phyloP scores from a whole-genome alignment of 2,888 invertebrate species.

The Zaprionus lineosus region DNA sequence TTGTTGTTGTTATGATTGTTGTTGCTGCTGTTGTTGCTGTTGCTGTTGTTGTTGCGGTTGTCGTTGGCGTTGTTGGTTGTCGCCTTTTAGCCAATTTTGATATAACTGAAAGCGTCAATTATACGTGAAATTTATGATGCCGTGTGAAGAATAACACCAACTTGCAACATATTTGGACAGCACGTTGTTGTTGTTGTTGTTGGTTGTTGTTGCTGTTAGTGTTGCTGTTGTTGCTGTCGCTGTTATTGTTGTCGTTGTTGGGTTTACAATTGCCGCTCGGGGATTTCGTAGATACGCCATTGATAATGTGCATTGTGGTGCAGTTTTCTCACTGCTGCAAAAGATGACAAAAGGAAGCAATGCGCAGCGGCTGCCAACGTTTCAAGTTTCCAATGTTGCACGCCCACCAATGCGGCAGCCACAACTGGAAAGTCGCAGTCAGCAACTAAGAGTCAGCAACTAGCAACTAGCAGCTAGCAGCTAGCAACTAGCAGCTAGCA shows the following conservation, averaged over 20 bases:
- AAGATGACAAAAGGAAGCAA: constrained; percentile 72
- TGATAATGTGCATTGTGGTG: constrained; percentile 76
- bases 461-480: constrained; percentile 8
- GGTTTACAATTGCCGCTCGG: constrained; percentile 65
- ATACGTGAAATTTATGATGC: constrained; percentile 82
- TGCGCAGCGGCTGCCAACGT: constrained; percentile 45
- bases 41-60: constrained; percentile 14
- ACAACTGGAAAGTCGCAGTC: no score
- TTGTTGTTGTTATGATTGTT: constrained; percentile 16
- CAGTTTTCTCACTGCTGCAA: constrained; percentile 59
- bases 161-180: constrained; percentile 79
- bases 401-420: constrained; percentile 42
- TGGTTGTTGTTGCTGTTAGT: constrained; percentile 1
- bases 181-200: constrained; percentile 20
- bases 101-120: constrained; percentile 81
- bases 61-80: constrained; percentile 37
- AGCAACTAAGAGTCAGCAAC: not conserved
- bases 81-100: constrained; percentile 77
- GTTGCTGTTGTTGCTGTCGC: constrained; percentile 21
- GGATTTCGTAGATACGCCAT: constrained; percentile 63
- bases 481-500: constrained; percentile 12
- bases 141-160: constrained; percentile 81
- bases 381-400: constrained; percentile 42
- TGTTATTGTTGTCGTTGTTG: constrained; percentile 31
- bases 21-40: constrained; percentile 9